These are phyloP conservation scores for Argyresthia albistria DNA, from an alignment of 2,888 invertebrate genomes.

Conservation along the genomic window DNA sequence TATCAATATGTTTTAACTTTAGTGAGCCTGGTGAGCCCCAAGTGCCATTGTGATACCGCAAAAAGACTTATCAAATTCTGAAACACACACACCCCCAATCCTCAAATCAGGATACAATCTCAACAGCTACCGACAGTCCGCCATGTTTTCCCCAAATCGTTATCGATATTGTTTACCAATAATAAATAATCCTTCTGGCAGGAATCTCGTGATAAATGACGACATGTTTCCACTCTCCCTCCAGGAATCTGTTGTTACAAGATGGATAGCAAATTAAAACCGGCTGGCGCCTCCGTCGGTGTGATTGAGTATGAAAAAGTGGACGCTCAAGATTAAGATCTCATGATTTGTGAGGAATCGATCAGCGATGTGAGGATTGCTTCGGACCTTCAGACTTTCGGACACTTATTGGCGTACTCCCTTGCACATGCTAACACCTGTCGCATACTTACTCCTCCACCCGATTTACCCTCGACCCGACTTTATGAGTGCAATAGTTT, in stretches of 20 bases:
- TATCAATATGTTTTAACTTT: too few relatives aligned
- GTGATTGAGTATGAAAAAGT: conserved; percentile 68
- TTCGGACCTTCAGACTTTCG: background rate
- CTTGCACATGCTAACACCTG: too few relatives aligned
- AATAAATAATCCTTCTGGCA: conserved; percentile 1
- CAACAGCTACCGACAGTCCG: background rate
- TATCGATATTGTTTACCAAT: conserved; percentile 2
- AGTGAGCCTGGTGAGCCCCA: too few relatives aligned
- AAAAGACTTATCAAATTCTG: background rate
- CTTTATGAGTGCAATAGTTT: too few relatives aligned
- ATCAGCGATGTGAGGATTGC: background rate
- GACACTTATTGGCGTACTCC: background rate
- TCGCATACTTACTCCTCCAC: too few relatives aligned
- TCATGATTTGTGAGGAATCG: conserved; percentile 19
- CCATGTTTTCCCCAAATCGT: background rate
- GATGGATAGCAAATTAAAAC: conserved; percentile 61
- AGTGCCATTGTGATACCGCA: too few relatives aligned
- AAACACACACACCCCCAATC: background rate
- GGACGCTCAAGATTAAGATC: conserved; percentile 41
- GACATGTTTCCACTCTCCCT: conserved; percentile 1
- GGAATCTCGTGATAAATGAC: conserved; percentile 1
- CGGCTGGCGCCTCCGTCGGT: conserved; percentile 20
- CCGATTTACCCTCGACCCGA: too few relatives aligned
- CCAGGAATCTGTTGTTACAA: conserved; percentile 17
- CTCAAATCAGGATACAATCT: background rate